A percentile compares a stretch with the other conserved stretches of the same genome.
Conservation (phyloP, 1,140 invertebrate genomes). For the Neoseiulus cucumeris region DNA sequence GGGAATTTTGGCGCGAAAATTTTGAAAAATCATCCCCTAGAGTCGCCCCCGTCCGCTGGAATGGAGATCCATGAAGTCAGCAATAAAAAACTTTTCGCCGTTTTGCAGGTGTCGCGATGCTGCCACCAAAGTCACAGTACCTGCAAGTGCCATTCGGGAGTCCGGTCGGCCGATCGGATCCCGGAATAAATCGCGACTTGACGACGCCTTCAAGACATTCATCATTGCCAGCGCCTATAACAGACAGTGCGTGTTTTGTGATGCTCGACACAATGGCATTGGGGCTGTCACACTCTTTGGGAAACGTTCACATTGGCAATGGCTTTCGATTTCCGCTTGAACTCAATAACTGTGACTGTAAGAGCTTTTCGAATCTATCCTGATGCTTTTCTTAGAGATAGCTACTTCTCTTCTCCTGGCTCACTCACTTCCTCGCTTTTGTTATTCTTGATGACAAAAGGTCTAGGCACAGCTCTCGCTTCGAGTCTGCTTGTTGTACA, state of each 20-base stretch:
- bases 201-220: background rate
- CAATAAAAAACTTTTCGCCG: too few species aligned
- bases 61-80: too few species aligned
- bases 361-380: background rate
- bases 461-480: too few species aligned
- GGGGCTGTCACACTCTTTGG: background rate
- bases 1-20: too few species aligned
- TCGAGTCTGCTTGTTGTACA: too few species aligned
- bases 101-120: too few species aligned
- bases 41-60: too few species aligned
- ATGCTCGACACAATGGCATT: background rate
- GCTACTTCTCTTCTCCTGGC: too few species aligned
- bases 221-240: background rate
- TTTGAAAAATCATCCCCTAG: too few species aligned
- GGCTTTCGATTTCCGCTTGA: background rate
- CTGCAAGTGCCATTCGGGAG: background rate
- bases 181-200: background rate
- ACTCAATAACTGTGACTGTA: conserved; percentile 10
- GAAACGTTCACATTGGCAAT: background rate
- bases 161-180: background rate
- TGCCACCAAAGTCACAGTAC: background rate
- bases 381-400: too few species aligned
- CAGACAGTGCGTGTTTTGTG: background rate
- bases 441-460: too few species aligned
- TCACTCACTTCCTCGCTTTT: too few species aligned